These are phyloP conservation scores for Arenaria interpres DNA, from an alignment of 2,113 vertebrate genomes.

Conservation along the genomic window DNA sequence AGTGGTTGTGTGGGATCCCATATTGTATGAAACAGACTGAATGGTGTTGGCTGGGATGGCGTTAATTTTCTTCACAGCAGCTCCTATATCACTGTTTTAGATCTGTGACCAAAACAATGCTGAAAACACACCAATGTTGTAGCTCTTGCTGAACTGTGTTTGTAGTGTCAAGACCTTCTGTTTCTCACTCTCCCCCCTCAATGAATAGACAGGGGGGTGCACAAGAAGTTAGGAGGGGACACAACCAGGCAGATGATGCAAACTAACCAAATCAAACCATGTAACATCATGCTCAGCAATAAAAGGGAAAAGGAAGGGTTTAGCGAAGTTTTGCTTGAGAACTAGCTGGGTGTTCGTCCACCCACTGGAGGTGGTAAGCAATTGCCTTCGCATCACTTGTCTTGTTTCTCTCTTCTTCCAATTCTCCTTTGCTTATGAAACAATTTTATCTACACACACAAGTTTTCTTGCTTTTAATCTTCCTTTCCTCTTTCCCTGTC, in stretches of 20 bases:
- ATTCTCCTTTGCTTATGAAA: neutral
- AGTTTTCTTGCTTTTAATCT: neutral
- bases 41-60: neutral
- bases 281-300: neutral
- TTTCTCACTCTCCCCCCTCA: neutral
- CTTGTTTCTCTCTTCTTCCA: neutral
- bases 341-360: neutral
- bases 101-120: neutral
- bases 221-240: neutral
- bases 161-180: neutral
- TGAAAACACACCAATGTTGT: neutral
- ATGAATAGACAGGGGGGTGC: rapidly evolving
- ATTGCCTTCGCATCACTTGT: neutral
- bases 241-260: neutral
- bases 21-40: neutral
- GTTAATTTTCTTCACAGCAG: neutral
- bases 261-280: neutral
- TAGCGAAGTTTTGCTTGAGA: neutral
- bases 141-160: neutral
- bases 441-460: neutral
- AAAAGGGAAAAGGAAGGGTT: neutral
- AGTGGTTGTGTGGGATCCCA: neutral
- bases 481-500: neutral
- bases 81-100: neutral
- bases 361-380: rapidly evolving